Base-by-base conservation (phyloP, 2,113 vertebrate species). In the Triplophysa dalaica region DNA sequence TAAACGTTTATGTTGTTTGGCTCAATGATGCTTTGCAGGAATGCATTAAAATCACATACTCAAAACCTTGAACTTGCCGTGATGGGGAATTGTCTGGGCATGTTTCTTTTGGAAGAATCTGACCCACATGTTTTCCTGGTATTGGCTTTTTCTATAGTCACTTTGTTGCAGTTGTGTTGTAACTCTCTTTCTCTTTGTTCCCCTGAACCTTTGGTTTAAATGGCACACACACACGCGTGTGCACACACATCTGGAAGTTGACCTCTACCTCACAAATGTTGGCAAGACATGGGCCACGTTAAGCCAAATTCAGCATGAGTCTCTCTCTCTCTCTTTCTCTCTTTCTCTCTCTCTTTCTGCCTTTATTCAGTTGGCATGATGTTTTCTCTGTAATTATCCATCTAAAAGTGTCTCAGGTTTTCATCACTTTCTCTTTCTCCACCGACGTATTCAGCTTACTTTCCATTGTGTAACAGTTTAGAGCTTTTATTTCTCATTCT, bases 201-300 rank as follows among this genome's bases (percentile, higher is more conserved):
- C 5, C 60, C 29, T 68, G 58, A 68, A 50, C 22, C 29, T 67
- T 38, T n/a, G 22, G 45, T 26, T 78, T 66, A 60, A 45, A 56
- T 68, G 52, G 1, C 4, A 43, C 63, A 29, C 61, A 66, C 63
- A 74, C 80, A 82, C 33, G 7, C 33, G 29, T 29, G 38, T 38
- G 75, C 58, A 43, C 61, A 66, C 63, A 78, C 80, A 82, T 84
- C 83, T 84, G 77, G 79, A 78, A 78, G 50, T 54, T 76, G 67
- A 80, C 75, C 75, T 78, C 79, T 65, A 24, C 63, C 43, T 54
- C 41, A 17, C 67, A 48, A 61, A 43, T 63, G 52, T 48, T 65
- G 60, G 33, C 56, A 75, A 83, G 29, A 63, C 54, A 66, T 22
- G 63, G 56, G 24, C 26, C 54, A 0, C 52, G 29, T 33, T 13